Conservation (phyloP, 30 jellyfish, hydroid and myxozoan species). For the Nemopilema nomurai region DNA sequence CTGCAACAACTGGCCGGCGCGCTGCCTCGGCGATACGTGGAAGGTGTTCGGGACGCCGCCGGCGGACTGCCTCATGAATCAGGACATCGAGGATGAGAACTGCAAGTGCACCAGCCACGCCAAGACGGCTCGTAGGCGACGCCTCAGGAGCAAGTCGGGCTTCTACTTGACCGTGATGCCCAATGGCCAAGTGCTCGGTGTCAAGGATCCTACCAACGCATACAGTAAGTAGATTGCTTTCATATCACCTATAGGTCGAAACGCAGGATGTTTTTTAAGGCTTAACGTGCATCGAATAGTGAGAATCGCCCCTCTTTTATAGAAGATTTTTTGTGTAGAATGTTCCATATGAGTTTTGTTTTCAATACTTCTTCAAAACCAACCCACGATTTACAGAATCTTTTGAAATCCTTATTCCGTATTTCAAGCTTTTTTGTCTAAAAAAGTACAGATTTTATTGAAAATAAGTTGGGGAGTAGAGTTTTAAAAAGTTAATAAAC, state of each 20-base stretch:
- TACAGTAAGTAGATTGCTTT: conserved; percentile 72
- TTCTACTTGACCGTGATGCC: conserved; percentile 98
- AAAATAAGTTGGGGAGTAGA: too few relatives aligned
- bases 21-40: conserved; percentile 30
- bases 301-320: too few relatives aligned
- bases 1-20: conserved; percentile 25
- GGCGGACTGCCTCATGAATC: conserved; percentile 43
- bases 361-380: too few relatives aligned
- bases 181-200: conserved; percentile 96
- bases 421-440: neutral
- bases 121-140: conserved; percentile 93
- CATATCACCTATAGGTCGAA: too few relatives aligned
- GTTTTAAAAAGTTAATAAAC: too few relatives aligned
- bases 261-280: too few relatives aligned
- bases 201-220: conserved; percentile 77
- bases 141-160: conserved; percentile 94
- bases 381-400: too few relatives aligned
- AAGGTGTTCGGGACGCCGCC: conserved; percentile 17
- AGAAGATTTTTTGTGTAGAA: too few relatives aligned
- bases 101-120: conserved; percentile 90
- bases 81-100: conserved; percentile 36
- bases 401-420: too few relatives aligned
- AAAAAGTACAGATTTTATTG: neutral
- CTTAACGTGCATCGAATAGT: too few relatives aligned
- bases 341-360: too few relatives aligned